These are phyloP conservation scores for Drosophila kohkoa DNA, from an alignment of 1,140 invertebrate genomes.

Conservation along the genomic window DNA sequence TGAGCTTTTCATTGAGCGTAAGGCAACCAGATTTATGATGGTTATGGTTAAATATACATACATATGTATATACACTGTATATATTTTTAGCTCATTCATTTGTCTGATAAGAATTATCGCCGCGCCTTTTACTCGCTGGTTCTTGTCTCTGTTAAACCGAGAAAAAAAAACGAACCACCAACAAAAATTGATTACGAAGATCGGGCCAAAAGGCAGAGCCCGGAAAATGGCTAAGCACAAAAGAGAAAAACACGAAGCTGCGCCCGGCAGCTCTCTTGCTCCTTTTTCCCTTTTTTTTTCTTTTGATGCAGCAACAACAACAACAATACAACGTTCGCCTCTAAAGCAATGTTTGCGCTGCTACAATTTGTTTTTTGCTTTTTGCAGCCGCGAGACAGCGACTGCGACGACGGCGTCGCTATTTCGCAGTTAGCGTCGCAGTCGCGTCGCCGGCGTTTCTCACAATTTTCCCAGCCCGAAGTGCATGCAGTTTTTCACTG, in stretches of 20 bases:
- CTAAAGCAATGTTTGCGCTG: constrained; percentile 3
- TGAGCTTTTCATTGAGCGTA: no score
- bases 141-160: neutral
- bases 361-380: neutral
- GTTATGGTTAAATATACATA: no score
- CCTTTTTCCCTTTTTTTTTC: constrained; percentile 13
- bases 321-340: constrained; percentile 5
- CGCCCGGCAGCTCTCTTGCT: constrained; percentile 45
- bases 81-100: constrained; percentile 2
- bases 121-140: constrained; percentile 11
- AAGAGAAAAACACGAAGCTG: constrained; percentile 59
- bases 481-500: constrained; percentile 50
- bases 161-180: constrained; percentile 27
- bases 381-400: neutral
- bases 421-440: constrained; percentile 14
- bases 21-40: constrained; percentile 3
- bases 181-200: constrained; percentile 25
- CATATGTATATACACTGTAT: no score
- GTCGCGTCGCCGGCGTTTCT: constrained; percentile 31
- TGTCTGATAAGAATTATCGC: constrained; percentile 25
- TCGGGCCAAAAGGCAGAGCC: constrained; percentile 26
- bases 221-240: constrained; percentile 41
- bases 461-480: constrained; percentile 42
- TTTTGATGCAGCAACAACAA: constrained; percentile 16
- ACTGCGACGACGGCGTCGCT: neutral